A percentile compares a stretch with the other conserved stretches of the same genome.
phyloP scores from a whole-genome alignment of 2,797 vertebrate genomes.

The Smutsia gigantea region DNA sequence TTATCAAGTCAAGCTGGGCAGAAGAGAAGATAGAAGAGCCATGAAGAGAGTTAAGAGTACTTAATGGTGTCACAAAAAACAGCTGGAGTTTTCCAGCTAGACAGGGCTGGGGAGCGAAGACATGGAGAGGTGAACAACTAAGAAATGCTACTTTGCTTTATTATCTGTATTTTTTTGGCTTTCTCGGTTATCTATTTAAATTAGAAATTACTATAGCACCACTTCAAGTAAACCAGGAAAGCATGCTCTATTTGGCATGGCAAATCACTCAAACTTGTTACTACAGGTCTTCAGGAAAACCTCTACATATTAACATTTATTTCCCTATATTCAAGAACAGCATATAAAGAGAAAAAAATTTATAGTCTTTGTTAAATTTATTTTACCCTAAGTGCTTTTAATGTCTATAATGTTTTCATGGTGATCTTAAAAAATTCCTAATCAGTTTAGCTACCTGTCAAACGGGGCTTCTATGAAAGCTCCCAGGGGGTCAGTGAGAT shows the following conservation, averaged over 20 bases:
- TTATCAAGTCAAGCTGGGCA: background rate
- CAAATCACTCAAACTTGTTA: background rate
- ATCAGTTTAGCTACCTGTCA: background rate
- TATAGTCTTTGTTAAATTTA: background rate
- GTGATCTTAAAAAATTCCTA: background rate
- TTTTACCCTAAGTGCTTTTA: slow-evolving; percentile 32
- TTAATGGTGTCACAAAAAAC: background rate
- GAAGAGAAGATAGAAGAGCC: background rate
- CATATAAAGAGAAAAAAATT: background rate
- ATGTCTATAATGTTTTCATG: background rate
- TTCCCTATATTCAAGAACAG: background rate
- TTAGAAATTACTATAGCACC: background rate
- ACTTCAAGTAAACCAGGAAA: slow-evolving; percentile 24
- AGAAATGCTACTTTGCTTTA: background rate
- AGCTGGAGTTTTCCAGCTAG: background rate
- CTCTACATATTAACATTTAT: background rate
- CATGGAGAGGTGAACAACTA: background rate
- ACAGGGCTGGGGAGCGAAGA: background rate
- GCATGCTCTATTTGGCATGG: background rate
- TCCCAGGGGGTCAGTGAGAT: background rate
- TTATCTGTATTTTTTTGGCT: background rate
- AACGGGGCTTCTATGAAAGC: background rate
- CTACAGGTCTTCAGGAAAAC: slow-evolving; percentile 29
- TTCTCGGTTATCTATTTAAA: slow-evolving; percentile 9
- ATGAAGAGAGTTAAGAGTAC: background rate